Conservation (phyloP, 2,113 vertebrate species). For the Chiloscyllium plagiosum region DNA sequence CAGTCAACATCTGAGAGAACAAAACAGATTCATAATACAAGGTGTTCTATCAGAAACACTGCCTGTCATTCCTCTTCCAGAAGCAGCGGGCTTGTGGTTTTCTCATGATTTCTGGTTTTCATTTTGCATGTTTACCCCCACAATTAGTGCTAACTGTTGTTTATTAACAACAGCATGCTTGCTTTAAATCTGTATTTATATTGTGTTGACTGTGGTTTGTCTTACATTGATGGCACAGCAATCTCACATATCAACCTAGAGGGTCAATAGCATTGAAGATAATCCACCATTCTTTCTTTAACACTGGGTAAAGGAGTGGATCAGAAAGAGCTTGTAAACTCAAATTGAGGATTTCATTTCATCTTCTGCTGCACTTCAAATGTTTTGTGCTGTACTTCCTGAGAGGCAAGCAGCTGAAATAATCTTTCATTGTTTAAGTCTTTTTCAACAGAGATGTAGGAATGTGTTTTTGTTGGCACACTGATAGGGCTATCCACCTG, state of each 20-base stretch:
- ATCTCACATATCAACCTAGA: background rate
- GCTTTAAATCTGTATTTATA: background rate
- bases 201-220: background rate
- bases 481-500: constrained; percentile 44
- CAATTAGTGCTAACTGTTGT: background rate
- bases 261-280: background rate
- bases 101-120: background rate
- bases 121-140: background rate
- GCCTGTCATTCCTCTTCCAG: background rate
- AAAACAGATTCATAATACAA: background rate
- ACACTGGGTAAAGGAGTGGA: background rate
- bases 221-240: background rate
- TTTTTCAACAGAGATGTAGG: constrained; percentile 41
- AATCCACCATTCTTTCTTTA: background rate
- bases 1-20: background rate
- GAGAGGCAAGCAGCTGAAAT: constrained; percentile 53
- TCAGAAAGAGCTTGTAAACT: constrained; percentile 1
- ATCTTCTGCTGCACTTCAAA: constrained; percentile 41
- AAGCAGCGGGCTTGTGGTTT: background rate
- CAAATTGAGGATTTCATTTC: background rate
- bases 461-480: constrained; percentile 49
- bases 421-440: constrained; percentile 53
- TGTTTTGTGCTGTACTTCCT: constrained; percentile 54
- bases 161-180: background rate
- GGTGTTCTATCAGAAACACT: background rate